phyloP scores from a whole-genome alignment of 2,113 vertebrate genomes.

The Coracopsis vasa region DNA sequence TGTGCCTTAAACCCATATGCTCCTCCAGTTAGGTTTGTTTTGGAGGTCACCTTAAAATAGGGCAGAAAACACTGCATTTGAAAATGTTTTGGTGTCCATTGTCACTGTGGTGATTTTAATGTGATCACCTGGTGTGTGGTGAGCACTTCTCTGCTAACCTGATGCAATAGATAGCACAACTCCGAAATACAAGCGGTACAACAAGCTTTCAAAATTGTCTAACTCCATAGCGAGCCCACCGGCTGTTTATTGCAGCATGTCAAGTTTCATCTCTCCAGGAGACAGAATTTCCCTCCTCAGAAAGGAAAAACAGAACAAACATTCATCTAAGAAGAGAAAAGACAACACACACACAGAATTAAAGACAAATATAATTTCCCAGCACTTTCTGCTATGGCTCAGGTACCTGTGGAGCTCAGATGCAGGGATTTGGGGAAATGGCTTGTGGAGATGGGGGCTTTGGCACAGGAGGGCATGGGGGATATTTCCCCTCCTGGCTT shows the following conservation, averaged over 20 bases:
- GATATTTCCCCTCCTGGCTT: neutral
- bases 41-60: neutral
- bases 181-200: neutral
- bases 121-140: neutral
- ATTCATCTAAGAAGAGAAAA: neutral
- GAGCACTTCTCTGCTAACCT: neutral
- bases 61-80: neutral
- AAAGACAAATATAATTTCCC: neutral
- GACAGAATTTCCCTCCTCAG: neutral
- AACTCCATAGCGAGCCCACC: neutral
- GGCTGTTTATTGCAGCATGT: slow-evolving; percentile 16
- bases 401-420: neutral
- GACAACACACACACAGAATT: neutral
- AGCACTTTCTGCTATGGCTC: neutral
- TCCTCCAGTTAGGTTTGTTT: neutral
- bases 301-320: neutral
- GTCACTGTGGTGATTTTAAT: neutral
- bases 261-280: neutral
- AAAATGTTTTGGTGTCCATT: neutral
- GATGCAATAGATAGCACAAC: neutral
- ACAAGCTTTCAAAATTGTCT: slow-evolving; percentile 10
- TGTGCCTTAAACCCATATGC: neutral
- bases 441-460: neutral
- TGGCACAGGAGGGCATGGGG: neutral
- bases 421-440: neutral